These are phyloP conservation scores for Callipepla californica DNA, from an alignment of 2,113 vertebrate genomes.

Conservation along the genomic window DNA sequence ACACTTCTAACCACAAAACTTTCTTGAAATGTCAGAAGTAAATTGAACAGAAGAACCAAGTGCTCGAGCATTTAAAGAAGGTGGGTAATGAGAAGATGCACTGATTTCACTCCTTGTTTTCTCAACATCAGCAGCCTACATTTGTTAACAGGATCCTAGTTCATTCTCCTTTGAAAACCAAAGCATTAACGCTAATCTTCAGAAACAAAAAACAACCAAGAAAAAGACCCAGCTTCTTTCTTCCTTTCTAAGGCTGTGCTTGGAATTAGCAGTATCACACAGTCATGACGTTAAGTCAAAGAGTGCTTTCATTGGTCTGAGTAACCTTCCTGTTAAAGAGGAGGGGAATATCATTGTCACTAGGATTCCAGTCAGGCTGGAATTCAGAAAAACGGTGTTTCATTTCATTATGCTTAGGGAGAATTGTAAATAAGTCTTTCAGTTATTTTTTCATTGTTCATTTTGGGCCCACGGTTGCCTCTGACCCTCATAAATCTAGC, in stretches of 20 bases:
- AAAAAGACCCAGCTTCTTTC: background rate
- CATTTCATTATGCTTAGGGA: background rate
- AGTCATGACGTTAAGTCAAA: background rate
- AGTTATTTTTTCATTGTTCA: background rate
- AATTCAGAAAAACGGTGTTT: background rate
- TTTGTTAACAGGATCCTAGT: constrained; percentile 31
- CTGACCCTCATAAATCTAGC: background rate
- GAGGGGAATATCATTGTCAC: background rate
- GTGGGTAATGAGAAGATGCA: constrained; percentile 48
- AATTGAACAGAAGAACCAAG: constrained; percentile 52
- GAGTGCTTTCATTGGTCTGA: background rate
- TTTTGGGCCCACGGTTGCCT: background rate
- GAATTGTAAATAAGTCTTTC: background rate
- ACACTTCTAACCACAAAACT: constrained; percentile 38
- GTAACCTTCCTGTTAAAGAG: background rate
- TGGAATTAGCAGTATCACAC: background rate
- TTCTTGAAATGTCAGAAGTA: constrained; percentile 54
- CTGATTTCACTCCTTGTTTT: constrained; percentile 39
- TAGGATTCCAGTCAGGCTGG: background rate
- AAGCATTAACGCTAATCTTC: background rate
- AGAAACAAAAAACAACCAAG: background rate
- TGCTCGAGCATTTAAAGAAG: constrained; percentile 32
- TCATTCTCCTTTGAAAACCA: constrained; percentile 10
- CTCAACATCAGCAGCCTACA: constrained; percentile 21
- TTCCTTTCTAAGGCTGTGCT: background rate